phyloP scores from a whole-genome alignment of 2,888 invertebrate genomes.

The Eupeodes latifasciatus region DNA sequence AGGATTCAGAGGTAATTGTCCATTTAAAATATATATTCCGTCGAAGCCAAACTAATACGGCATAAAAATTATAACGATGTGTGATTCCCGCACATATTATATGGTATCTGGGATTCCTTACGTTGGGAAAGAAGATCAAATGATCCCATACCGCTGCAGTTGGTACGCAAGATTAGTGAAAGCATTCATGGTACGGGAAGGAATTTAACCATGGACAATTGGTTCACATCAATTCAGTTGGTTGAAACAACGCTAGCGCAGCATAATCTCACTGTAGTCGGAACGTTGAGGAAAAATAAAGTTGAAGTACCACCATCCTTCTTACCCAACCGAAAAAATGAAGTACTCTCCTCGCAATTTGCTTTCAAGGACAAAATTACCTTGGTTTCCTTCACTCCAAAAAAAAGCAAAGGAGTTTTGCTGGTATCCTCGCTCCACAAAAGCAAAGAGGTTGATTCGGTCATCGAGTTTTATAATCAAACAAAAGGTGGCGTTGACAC shows the following conservation, averaged over 20 bases:
- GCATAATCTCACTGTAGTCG: constrained; percentile 60
- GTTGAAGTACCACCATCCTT: constrained; percentile 62
- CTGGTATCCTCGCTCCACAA: constrained; percentile 39
- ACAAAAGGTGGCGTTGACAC: constrained; percentile 44
- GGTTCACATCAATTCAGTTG: constrained; percentile 80
- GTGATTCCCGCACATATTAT: constrained; percentile 31
- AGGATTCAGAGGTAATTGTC: constrained; percentile 28
- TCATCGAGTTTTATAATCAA: constrained; percentile 36
- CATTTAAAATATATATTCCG: constrained; percentile 19
- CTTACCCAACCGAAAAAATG: constrained; percentile 24
- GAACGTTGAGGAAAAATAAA: constrained; percentile 67
- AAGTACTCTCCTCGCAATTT: constrained; percentile 40
- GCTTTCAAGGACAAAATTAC: constrained; percentile 31
- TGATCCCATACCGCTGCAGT: constrained; percentile 77
- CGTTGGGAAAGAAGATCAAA: constrained; percentile 78
- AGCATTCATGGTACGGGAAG: constrained; percentile 75
- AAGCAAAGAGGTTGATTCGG: constrained; percentile 36
- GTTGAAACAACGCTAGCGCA: constrained; percentile 77
- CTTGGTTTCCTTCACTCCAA: constrained; percentile 46
- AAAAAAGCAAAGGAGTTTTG: constrained; percentile 47
- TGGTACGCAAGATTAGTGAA: constrained; percentile 77
- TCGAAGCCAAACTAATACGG: constrained; percentile 38
- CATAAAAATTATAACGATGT: constrained; percentile 33
- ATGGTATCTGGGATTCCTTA: constrained; percentile 79
- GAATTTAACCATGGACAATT: constrained; percentile 79